Conservation (phyloP, 2,888 invertebrate species). For the Strigamia crassipes region DNA sequence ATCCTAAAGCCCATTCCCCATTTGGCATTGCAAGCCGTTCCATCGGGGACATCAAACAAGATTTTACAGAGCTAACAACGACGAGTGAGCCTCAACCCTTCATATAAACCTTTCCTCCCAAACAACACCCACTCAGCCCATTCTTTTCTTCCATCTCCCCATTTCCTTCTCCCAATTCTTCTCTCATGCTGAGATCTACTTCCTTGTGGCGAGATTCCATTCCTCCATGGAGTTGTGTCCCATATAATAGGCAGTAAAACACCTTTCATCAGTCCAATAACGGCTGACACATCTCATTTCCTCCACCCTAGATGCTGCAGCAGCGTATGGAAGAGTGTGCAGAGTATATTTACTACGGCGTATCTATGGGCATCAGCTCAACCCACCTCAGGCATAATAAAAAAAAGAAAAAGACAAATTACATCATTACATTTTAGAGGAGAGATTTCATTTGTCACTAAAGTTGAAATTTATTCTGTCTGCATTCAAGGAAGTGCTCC, state of each 20-base stretch:
- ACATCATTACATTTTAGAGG: not conserved
- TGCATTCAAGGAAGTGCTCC: no score
- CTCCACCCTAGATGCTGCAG: not conserved
- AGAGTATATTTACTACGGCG: not conserved
- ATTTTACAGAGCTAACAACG: not conserved
- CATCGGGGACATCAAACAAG: not conserved
- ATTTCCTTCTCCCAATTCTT: not conserved
- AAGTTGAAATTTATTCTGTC: not conserved
- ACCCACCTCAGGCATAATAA: not conserved
- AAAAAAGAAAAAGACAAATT: not conserved
- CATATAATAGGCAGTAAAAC: slow-evolving; percentile 22
- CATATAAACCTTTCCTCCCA: not conserved
- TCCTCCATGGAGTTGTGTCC: slow-evolving; percentile 18
- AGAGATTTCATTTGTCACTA: not conserved
- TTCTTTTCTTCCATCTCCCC: not conserved
- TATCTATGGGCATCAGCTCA: not conserved
- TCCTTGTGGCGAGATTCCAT: not conserved
- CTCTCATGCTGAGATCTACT: slow-evolving; percentile 6
- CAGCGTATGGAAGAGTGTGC: not conserved
- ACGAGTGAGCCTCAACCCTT: not conserved
- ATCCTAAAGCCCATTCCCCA: not conserved
- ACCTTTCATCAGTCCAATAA: slow-evolving; percentile 30
- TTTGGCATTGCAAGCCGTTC: not conserved
- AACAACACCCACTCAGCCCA: not conserved
- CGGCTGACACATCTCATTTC: slow-evolving; percentile 7